Evolutionary conservation across 2,113 vertebrate species (phyloP), one percentile per base, ranked within the genome.

Genomic region (Uria lomvia): DNA sequence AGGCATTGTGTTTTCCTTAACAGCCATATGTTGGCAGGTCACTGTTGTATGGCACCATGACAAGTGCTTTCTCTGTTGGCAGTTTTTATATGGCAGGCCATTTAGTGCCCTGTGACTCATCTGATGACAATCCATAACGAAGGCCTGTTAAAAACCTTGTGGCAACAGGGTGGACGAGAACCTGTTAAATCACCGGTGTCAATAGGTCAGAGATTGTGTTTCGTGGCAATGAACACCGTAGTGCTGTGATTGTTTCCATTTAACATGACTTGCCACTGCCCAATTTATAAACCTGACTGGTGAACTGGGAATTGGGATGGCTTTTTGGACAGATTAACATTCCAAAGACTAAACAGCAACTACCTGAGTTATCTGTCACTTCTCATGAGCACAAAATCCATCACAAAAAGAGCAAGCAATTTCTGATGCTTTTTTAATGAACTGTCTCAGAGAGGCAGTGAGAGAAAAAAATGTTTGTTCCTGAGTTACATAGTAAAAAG

Each of bases 381-480:
- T 92, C 75, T 66, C 38, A 40, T 60, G 77, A 92, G 60, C 34
- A 83, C 63, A 89, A 83, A 91, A 97, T 91, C 70, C 38, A 56
- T 95, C 95, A 97, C 66, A 76, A 92, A 67, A 72, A 93, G 55
- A 88, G 17, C 29, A 63, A 84, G 78, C 29, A 73, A 80, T 79
- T 71, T 77, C 60, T 95, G 95, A 96, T 79, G 55, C 27, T 81
- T 91, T 97, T 97, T 93, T 38, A 96, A 97, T 96, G 90, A 97
- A 97, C 66, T 88, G 59, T 86, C 60, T 97, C 65, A 29, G 65
- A 75, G 50, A 81, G 68, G 16, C 42, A 38, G 42, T 3, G 27
- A 38, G 40, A 62, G 29, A 13, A 45, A 75, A 85, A 86, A 66
- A 67, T 18, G 30, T 88, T 86, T 91, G 38, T 75, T 95, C 50